phyloP scores from a whole-genome alignment of 2,113 vertebrate species.

The Oxyruncus cristatus region DNA sequence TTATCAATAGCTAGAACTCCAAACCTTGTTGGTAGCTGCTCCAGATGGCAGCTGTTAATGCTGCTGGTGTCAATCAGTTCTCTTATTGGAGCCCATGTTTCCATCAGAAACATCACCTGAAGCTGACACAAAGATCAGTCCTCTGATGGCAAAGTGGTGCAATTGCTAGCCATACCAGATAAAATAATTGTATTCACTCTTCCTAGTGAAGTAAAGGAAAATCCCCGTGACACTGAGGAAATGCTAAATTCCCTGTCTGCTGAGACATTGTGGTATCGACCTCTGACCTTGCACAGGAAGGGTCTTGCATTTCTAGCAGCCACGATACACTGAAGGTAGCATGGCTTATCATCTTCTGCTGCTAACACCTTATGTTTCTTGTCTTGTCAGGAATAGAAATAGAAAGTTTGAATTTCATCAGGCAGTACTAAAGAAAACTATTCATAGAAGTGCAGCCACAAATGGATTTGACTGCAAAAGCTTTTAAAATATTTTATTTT shows the following conservation, averaged over 20 bases:
- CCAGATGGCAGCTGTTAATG: not conserved
- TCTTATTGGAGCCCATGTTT: not conserved
- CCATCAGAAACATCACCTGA: not conserved
- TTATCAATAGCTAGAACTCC: not conserved
- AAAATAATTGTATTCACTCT: not conserved
- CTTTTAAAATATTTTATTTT: slow-evolving; percentile 7
- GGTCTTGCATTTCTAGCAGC: not conserved
- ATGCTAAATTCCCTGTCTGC: not conserved
- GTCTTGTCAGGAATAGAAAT: not conserved
- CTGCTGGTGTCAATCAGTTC: not conserved
- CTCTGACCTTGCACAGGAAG: not conserved
- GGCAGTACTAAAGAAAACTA: not conserved
- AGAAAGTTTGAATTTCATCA: not conserved
- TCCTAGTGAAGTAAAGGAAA: not conserved
- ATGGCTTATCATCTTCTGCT: not conserved
- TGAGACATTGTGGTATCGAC: accelerated
- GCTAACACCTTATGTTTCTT: not conserved
- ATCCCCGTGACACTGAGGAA: not conserved
- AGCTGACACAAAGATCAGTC: not conserved
- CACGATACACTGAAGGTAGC: accelerated
- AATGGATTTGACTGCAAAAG: not conserved
- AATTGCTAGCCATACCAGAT: not conserved
- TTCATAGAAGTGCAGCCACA: not conserved
- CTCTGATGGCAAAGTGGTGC: not conserved
- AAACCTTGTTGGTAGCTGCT: accelerated